Base-by-base conservation (phyloP, 2,113 vertebrate species). In the Piliocolobus tephrosceles region DNA sequence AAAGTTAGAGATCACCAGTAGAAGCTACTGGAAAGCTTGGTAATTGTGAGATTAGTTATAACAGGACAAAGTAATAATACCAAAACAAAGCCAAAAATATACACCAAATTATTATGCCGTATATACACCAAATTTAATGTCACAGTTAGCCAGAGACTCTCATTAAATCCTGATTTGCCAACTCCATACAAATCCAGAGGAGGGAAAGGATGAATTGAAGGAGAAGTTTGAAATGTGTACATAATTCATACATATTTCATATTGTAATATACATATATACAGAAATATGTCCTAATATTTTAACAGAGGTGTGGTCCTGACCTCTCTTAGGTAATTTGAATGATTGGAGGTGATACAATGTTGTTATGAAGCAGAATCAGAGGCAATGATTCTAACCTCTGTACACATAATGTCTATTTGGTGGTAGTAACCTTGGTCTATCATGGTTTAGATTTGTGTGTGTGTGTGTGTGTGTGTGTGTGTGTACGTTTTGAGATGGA, bases 21-120 rank as follows among this genome's bases (percentile, higher is more conserved):
- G 45, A 68, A 83, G 14, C 45, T 40, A 58, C 50, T 20, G 20
- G 27, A 91, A 95, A 90, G 9, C 6, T 93, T 52, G 2, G 12
- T 93, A 72, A 96, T 45, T 80, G 11, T 94, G 23, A 78, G 7
- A 96, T 85, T 94, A 88, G 57, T 35, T 47, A 85, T 30, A 20
- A 47, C 35, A 89, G 47, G 32, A 81, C 12, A 32, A 88, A 72
- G n/a, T 82, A 76, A 52, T 75, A 88, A 70, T 40, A 68, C 10
- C 40, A 80, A 32, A 86, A 61, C 7, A 38, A 78, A 95, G 83
- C 35, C 72, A 38, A 58, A 88, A n/a, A n/a, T n/a, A n/a, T n/a
- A n/a, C n/a, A n/a, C n/a, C n/a, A n/a, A n/a, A n/a, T n/a, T n/a
- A n/a, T 4, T 45, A n/a, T 57, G 43, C 58, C 30, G 43, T 86